Percentiles rank a stretch among this genome's conserved stretches.
phyloP scores from a whole-genome alignment of 2,797 vertebrate genomes.

The Chaunax sp. region DNA sequence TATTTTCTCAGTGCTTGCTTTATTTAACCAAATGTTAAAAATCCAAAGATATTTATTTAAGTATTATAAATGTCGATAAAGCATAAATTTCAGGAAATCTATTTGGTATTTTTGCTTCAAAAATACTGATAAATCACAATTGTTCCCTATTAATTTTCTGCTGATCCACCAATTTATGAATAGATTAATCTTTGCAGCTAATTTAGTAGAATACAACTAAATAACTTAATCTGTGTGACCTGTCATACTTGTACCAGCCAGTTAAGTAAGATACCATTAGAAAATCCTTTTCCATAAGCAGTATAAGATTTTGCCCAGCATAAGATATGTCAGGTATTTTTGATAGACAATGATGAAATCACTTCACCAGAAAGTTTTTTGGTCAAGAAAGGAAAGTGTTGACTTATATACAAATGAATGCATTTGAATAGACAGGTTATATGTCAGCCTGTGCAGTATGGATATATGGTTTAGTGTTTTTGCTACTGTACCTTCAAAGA shows the following conservation, averaged over 20 bases:
- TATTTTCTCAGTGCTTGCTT: background rate
- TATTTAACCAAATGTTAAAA: background rate
- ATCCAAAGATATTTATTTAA: background rate
- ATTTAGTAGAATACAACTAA: background rate
- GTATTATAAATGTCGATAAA: background rate
- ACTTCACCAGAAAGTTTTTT: no score
- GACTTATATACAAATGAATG: no score
- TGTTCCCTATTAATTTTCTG: background rate
- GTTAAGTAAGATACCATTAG: background rate
- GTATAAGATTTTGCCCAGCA: background rate
- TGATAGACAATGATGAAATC: no score
- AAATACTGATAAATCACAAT: background rate
- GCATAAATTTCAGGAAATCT: background rate
- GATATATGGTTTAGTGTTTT: no score
- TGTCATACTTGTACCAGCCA: background rate
- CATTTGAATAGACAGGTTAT: no score
- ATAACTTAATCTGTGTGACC: no score
- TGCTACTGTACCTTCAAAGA: background rate
- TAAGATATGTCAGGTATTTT: no score
- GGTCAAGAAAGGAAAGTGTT: no score
- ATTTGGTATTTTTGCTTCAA: background rate
- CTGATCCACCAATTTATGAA: background rate
- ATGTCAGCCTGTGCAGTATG: no score
- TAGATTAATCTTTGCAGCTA: background rate
- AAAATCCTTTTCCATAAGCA: background rate